A percentile compares a stretch with the other conserved stretches of the same genome.
Conservation (phyloP, 2,888 invertebrate genomes). For the Chromoteleia sp. region DNA sequence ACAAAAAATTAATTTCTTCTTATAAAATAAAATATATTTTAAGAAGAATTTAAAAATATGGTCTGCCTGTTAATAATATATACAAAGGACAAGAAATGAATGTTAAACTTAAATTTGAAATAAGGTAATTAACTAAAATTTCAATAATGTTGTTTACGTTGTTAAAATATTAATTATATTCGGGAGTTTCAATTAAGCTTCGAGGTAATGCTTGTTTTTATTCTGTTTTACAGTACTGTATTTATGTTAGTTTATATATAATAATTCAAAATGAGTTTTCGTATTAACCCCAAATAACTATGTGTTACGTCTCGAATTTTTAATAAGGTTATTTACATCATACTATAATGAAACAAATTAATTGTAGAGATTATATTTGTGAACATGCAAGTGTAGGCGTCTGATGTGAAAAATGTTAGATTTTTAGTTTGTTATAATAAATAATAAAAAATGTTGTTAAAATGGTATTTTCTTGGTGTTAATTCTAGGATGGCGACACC, state of each 20-base stretch:
- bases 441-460: not conserved
- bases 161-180: conserved; percentile 9
- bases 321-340: conserved; percentile 20
- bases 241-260: conserved; percentile 16
- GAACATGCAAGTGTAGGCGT: not conserved
- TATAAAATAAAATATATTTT: too few species aligned
- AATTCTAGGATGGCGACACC: conserved; percentile 88
- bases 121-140: too few species aligned
- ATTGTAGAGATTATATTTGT: not conserved
- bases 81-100: too few species aligned
- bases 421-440: not conserved
- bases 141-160: too few species aligned
- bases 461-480: conserved; percentile 5
- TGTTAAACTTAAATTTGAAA: too few species aligned
- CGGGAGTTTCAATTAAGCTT: conserved; percentile 14
- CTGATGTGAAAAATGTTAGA: not conserved
- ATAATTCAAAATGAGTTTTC: conserved; percentile 33
- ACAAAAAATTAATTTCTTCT: too few species aligned
- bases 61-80: too few species aligned
- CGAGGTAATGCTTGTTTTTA: conserved; percentile 18
- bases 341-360: conserved; percentile 6
- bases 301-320: conserved; percentile 7
- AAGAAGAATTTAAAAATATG: too few species aligned
- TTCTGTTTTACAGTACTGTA: conserved; percentile 16
- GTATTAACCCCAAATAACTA: conserved; percentile 29